Evolutionary conservation across 2,888 invertebrate species (phyloP), one percentile per base, ranked within the genome.

Genomic region (Hypena proboscidalis): DNA sequence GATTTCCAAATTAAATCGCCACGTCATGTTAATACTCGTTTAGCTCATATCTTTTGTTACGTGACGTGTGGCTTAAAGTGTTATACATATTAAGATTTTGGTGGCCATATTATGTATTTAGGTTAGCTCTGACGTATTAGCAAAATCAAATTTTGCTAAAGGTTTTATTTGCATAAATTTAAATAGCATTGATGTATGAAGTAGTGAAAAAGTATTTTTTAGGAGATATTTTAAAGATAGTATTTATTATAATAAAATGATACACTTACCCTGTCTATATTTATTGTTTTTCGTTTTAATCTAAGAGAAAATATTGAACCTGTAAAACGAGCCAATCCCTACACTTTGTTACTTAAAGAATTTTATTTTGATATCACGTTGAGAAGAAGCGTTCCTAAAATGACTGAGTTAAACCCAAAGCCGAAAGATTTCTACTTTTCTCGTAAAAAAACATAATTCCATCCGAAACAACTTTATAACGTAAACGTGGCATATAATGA

Each of bases 1-100:
- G 75, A 78, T 76, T 78, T 70, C 61, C 70, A 71, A 75, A 74
- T 70, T 67, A 74, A 74, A 67, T 59, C 58, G 43, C 56, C 58
- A 47, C 70, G 71, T 70, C 69, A 60, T 58, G 58, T 62, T 76
- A 70, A 73, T 59, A 58, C 42, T 36, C 45, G 33, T 61, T 61
- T 46, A 41, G 38, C 48, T 35, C 45, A 11, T 44, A 39, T 49
- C 34, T 55, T 48, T 47, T 47, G 52, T 48, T 50, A 5, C 26
- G 23, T 36, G 34, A 41, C 39, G 33, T 43, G 23, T 33, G 49
- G 32, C 43, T 53, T 57, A 46, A 48, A n/a, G n/a, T n/a, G n/a
- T n/a, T n/a, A n/a, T 37, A 46, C 23, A 45, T 62, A 51, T 58
- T 55, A 46, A 37, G 49, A 50, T 59, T 43, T 38, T 46, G 37